phyloP scores from a whole-genome alignment of 2,797 vertebrate species.

The Eutrigla gurnardus region DNA sequence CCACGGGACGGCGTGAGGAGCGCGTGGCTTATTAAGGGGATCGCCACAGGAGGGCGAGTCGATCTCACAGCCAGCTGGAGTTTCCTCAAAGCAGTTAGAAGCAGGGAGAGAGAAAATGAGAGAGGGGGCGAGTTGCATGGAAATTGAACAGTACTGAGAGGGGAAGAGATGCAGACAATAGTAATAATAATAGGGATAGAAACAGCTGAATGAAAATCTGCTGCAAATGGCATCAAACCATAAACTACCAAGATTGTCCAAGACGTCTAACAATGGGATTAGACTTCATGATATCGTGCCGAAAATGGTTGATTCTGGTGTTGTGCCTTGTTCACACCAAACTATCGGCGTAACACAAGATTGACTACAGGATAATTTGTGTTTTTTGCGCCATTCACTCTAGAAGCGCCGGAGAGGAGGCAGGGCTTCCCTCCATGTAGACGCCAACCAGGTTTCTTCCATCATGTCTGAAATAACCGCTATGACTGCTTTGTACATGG shows the following conservation, averaged over 20 bases:
- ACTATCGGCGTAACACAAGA: no score
- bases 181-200: neutral
- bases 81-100: slow-evolving; percentile 42
- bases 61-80: slow-evolving; percentile 62
- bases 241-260: neutral
- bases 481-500: no score
- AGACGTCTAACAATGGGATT: neutral
- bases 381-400: no score
- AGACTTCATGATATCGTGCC: neutral
- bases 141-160: neutral
- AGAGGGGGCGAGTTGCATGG: neutral
- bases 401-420: no score
- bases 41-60: slow-evolving; percentile 50
- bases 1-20: slow-evolving; percentile 42
- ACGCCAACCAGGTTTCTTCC: no score
- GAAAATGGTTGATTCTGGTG: neutral
- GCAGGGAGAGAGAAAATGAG: neutral
- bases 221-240: neutral
- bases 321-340: no score
- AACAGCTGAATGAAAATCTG: neutral
- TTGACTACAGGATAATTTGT: no score
- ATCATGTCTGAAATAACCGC: no score
- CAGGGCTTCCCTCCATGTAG: no score
- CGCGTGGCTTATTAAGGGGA: slow-evolving; percentile 47
- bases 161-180: slow-evolving; percentile 6